These are phyloP conservation scores for Chlorodrepanis virens DNA, from an alignment of 2,113 vertebrate genomes.

Conservation along the genomic window DNA sequence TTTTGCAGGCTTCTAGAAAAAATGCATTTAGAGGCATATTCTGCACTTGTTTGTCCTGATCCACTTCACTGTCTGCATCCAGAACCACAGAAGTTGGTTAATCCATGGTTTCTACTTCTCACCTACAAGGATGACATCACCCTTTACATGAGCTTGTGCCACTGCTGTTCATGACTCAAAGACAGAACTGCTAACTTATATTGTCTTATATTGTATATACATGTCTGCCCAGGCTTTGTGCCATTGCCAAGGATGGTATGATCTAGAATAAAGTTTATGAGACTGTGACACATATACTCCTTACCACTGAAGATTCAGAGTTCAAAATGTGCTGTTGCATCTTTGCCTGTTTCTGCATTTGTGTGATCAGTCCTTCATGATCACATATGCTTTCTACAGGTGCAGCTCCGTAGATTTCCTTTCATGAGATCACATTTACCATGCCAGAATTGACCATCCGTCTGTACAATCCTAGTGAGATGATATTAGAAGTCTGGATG, in stretches of 20 bases:
- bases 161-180: neutral
- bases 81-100: neutral
- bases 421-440: rapidly evolving
- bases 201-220: neutral
- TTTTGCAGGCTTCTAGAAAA: slow-evolving; percentile 14
- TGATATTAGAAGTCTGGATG: neutral
- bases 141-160: neutral
- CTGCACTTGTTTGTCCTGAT: neutral
- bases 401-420: neutral
- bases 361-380: neutral
- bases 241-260: neutral
- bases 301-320: neutral
- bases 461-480: neutral
- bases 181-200: neutral
- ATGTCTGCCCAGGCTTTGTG: neutral
- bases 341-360: neutral
- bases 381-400: neutral
- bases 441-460: neutral
- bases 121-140: neutral
- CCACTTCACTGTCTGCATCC: neutral
- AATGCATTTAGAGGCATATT: neutral
- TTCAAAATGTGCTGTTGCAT: neutral
- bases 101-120: neutral
- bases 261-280: neutral
- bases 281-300: neutral